Conservation (phyloP, 2,888 invertebrate genomes). For the Pogonocherus hispidulus region DNA sequence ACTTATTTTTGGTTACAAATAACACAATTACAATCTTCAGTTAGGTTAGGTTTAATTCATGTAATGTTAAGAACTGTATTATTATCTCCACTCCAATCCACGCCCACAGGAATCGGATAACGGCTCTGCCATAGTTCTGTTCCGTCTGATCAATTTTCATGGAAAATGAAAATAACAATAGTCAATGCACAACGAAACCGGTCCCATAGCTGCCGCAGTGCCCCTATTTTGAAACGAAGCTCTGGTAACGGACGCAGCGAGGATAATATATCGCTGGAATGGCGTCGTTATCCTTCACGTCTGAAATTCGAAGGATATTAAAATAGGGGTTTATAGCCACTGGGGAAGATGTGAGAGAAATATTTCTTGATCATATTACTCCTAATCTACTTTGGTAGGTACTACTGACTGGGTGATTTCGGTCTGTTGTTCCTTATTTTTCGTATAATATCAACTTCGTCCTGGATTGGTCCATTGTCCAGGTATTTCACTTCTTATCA, state of each 20-base stretch:
- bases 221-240: background rate
- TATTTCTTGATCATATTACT: no score
- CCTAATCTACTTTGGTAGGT: no score
- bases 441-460: no score
- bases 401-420: no score
- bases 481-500: no score
- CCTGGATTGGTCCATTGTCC: no score
- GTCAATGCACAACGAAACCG: constrained; percentile 4
- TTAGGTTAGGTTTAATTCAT: no score
- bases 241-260: background rate
- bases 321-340: background rate
- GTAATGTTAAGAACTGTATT: no score
- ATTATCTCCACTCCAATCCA: constrained; percentile 6
- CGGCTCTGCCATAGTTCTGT: constrained; percentile 13
- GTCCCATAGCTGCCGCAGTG: background rate
- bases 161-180: constrained; percentile 25
- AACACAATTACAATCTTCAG: no score
- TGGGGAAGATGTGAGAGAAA: background rate
- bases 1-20: no score
- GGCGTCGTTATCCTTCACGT: background rate
- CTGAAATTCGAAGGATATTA: background rate
- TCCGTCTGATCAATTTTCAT: constrained; percentile 15
- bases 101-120: constrained; percentile 32
- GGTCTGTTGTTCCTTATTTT: no score
- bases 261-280: background rate